Conservation (phyloP, 2,797 vertebrate genomes). For the Orestias chungarensis region DNA sequence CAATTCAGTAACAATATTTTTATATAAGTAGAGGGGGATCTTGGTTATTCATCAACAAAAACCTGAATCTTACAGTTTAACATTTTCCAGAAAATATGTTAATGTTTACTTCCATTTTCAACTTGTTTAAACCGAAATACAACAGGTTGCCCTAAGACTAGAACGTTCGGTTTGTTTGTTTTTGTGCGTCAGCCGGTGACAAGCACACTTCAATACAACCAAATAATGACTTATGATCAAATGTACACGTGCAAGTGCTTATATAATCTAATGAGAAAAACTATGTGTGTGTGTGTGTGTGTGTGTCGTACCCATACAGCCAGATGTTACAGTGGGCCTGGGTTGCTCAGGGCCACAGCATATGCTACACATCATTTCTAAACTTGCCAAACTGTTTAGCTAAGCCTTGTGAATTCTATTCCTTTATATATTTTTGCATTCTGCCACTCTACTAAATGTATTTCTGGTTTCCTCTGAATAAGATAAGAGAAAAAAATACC, state of each 20-base stretch:
- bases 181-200: constrained; percentile 9
- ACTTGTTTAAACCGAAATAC: constrained; percentile 22
- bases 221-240: constrained; percentile 11
- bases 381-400: not conserved
- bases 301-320: not conserved
- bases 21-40: not conserved
- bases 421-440: not conserved
- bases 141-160: not conserved
- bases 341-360: not conserved
- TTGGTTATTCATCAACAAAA: not conserved
- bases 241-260: not conserved
- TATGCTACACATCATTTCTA: not conserved
- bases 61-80: not conserved
- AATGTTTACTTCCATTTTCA: constrained; percentile 20
- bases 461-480: not conserved
- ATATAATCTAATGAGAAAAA: not conserved
- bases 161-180: constrained; percentile 30
- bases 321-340: not conserved
- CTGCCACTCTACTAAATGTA: not conserved
- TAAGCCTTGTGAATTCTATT: not conserved
- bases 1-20: not conserved
- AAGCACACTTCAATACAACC: constrained; percentile 25
- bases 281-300: not conserved
- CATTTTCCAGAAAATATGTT: not conserved
- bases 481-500: not conserved